A percentile compares a stretch with the other conserved stretches of the same genome.
Conservation (phyloP, 2,113 vertebrate genomes). For the Thamnophis sirtalis region DNA sequence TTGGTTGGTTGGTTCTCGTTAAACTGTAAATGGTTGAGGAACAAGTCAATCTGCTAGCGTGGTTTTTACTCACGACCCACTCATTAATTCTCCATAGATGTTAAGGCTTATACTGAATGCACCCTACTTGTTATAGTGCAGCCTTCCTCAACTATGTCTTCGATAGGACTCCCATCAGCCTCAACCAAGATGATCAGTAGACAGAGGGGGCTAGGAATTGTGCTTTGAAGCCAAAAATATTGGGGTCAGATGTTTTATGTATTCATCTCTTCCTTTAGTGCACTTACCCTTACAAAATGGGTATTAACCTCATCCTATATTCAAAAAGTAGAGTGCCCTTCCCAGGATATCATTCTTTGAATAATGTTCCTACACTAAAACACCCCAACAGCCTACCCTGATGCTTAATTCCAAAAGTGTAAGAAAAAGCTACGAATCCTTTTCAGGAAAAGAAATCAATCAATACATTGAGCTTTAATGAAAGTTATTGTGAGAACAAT, state of each 20-base stretch:
- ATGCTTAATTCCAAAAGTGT: neutral
- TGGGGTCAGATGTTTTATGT: neutral
- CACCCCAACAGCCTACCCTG: neutral
- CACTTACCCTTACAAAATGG: neutral
- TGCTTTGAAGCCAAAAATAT: neutral
- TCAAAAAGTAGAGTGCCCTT: neutral
- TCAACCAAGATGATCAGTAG: neutral
- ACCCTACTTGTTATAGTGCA: neutral
- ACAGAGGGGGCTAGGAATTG: neutral
- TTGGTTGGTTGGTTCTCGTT: neutral
- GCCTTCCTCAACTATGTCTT: neutral
- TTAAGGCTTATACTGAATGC: neutral
- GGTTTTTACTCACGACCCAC: neutral
- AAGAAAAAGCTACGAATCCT: conserved; percentile 14
- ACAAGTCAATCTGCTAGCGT: neutral
- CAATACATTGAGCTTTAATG: neutral
- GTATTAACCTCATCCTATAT: neutral
- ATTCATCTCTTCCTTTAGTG: neutral
- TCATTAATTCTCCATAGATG: neutral
- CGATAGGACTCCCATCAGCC: neutral
- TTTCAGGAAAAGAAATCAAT: neutral
- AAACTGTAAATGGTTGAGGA: neutral
- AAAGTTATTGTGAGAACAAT: neutral
- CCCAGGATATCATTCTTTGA: neutral
- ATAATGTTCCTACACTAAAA: neutral